Base-by-base conservation (phyloP, 1,140 invertebrate genomes). In the Diorhabda sublineata region DNA sequence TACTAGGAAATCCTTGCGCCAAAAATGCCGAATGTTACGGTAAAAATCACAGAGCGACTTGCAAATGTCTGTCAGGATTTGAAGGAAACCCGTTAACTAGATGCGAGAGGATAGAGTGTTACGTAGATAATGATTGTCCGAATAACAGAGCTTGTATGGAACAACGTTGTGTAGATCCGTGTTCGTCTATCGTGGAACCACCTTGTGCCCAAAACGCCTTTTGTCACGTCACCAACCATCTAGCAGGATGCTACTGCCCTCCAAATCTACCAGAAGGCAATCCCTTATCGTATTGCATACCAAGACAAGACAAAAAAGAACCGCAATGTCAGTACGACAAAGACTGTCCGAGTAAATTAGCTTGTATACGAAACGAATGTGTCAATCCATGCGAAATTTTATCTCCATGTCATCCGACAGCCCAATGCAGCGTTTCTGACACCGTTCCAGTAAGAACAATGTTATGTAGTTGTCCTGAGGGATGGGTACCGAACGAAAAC, bases 11-110 rank as follows among this genome's bases (percentile, higher is more conserved):
- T 78, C 89, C 90, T 2, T 96, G 94, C 76, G 90, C 91, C 0
- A 84, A 90, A 44, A 93, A 91, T 73, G 93, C 92, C 0, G 89
- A 93, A 79, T 96, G 94, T 76, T 91, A 87, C 67, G 92, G 91
- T 3, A 85, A 87, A 42, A 88, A 89, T 74, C 92, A 95, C 79
- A 85, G 88, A 63, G 86, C 91, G 0, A 85, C 88, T 41, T 96
- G 93, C 75, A 86, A 87, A 75, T 95, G 93, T 76, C 87, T 87
- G 11, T 74, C 85, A 11, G 92, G 91, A 41, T 89, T 84, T 70
- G 69, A 70, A 69, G 92, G 94, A 73, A 90, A 94, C 84, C 91
- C 94, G 26, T 89, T 91, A 70, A 84, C 88, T 3, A 86, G 86
- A 70, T 96, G 94, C 78, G 87, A 91, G 77, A 85, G 90, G n/a